Percentiles rank a stretch among this genome's conserved stretches.
These are phyloP conservation scores for Druceiella hillmani DNA, from an alignment of 2,888 invertebrate species.

Conservation along the genomic window DNA sequence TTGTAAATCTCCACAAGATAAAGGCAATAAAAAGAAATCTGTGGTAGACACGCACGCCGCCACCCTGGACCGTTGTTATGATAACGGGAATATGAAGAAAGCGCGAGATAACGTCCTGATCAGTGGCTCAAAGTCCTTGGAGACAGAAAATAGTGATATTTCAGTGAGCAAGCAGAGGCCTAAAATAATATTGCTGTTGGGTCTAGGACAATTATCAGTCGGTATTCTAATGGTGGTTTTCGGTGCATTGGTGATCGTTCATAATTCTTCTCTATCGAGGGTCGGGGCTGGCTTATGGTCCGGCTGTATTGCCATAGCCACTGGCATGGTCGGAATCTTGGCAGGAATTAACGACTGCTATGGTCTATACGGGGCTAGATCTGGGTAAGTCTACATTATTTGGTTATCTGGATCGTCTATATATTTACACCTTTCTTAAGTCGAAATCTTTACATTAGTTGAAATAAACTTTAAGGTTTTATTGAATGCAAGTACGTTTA, in stretches of 20 bases:
- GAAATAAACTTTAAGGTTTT: too few species aligned
- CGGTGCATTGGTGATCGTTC: slow-evolving; percentile 57
- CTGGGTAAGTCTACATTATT: slow-evolving; percentile 16
- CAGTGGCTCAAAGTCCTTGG: slow-evolving; percentile 19
- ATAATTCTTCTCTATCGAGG: slow-evolving; percentile 52
- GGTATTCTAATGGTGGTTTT: slow-evolving; percentile 58
- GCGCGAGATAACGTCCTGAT: slow-evolving; percentile 33
- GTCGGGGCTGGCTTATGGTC: slow-evolving; percentile 66
- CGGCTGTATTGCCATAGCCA: slow-evolving; percentile 56
- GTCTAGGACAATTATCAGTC: slow-evolving; percentile 56
- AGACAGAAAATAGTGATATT: too few species aligned
- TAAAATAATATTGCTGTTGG: slow-evolving; percentile 48
- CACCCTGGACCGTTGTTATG: slow-evolving; percentile 32
- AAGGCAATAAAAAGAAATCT: slow-evolving; percentile 32
- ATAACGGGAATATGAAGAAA: slow-evolving; percentile 25
- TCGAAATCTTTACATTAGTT: too few species aligned
- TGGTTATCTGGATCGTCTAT: too few species aligned
- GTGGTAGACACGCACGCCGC: slow-evolving; percentile 30
- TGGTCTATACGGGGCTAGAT: slow-evolving; percentile 32
- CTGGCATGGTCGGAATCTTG: slow-evolving; percentile 57
- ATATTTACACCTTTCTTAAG: too few species aligned
- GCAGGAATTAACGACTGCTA: slow-evolving; percentile 56
- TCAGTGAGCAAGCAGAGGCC: too few species aligned
- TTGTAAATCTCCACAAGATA: slow-evolving; percentile 47
- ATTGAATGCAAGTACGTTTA: too few species aligned